Evolutionary conservation across 2,888 invertebrate genomes (phyloP).

Genomic region (Hipparchia sbordonii): DNA sequence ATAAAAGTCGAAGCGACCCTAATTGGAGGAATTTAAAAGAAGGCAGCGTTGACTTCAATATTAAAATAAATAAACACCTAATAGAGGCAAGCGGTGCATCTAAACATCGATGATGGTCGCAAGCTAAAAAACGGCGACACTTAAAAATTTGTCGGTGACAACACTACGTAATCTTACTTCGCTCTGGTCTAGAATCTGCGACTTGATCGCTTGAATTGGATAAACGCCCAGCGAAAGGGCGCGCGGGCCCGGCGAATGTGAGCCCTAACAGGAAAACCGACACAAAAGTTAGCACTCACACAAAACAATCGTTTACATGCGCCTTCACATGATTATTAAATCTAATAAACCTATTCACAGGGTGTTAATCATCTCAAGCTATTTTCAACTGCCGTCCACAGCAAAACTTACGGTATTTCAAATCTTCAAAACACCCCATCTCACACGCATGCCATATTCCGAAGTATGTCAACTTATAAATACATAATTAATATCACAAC

Average conservation of each 20-base stretch:
- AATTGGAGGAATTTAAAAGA: constrained; percentile 38
- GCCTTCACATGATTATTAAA: constrained; percentile 59
- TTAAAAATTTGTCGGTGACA: constrained; percentile 54
- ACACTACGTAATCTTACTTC: constrained; percentile 90
- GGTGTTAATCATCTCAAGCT: constrained; percentile 66
- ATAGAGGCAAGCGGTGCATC: constrained; percentile 79
- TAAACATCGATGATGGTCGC: constrained; percentile 79
- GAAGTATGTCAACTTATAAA: constrained; percentile 40
- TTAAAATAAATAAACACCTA: constrained; percentile 67
- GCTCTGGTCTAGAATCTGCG: constrained; percentile 92
- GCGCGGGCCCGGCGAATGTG: constrained; percentile 95
- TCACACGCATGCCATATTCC: constrained; percentile 65
- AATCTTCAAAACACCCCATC: constrained; percentile 23
- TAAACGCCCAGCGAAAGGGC: constrained; percentile 95
- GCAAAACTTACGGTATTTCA: constrained; percentile 42
- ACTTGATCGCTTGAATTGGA: constrained; percentile 94
- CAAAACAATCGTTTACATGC: constrained; percentile 77
- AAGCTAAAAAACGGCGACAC: constrained; percentile 74
- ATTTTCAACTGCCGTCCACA: constrained; percentile 55
- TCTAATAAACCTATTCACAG: constrained; percentile 48
- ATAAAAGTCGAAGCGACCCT: constrained; percentile 47
- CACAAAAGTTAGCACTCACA: constrained; percentile 84
- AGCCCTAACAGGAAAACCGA: constrained; percentile 88
- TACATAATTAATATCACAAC: constrained; percentile 26
- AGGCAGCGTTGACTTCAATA: constrained; percentile 43